phyloP scores from a whole-genome alignment of 1,140 invertebrate species.

The Brachionus plicatilis region DNA sequence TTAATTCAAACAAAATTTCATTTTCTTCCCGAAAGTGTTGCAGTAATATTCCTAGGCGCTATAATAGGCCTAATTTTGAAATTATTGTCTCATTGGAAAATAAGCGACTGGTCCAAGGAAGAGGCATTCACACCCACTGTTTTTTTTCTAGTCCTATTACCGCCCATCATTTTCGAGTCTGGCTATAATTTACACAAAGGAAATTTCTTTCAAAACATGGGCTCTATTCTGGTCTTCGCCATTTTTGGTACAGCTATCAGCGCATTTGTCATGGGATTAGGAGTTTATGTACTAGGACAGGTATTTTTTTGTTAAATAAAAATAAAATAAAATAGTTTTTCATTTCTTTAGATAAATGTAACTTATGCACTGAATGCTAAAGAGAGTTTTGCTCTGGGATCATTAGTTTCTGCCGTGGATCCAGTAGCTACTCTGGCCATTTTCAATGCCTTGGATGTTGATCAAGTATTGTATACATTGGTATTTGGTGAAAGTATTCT shows the following conservation, averaged over 20 bases:
- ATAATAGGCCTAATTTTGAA: constrained; percentile 84
- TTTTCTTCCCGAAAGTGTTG: constrained; percentile 91
- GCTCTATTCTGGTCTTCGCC: constrained; percentile 79
- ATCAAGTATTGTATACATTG: constrained; percentile 93
- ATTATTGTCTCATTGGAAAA: constrained; percentile 74
- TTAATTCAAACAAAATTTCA: constrained; percentile 91
- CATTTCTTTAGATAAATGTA: constrained; percentile 58
- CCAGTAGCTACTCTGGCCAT: constrained; percentile 91
- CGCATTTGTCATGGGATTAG: constrained; percentile 58
- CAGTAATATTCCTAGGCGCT: constrained; percentile 90
- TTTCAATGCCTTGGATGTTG: constrained; percentile 90
- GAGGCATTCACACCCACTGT: constrained; percentile 93
- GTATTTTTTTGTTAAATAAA: too few relatives aligned
- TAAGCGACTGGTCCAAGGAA: constrained; percentile 83
- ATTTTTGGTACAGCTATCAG: constrained; percentile 93
- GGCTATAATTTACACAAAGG: constrained; percentile 96
- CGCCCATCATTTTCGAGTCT: constrained; percentile 97
- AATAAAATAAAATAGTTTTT: neutral
- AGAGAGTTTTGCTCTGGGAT: constrained; percentile 96
- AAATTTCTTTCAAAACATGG: constrained; percentile 97
- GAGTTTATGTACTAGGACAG: constrained; percentile 43
- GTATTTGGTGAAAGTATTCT: constrained; percentile 96
- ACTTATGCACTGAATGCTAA: constrained; percentile 86
- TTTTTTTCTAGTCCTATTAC: constrained; percentile 91
- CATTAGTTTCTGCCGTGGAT: constrained; percentile 95